A percentile compares a stretch with the other conserved stretches of the same genome.
phyloP scores from a whole-genome alignment of 92 coral and sea anemone genomes.

The Epizoanthus scotinus region DNA sequence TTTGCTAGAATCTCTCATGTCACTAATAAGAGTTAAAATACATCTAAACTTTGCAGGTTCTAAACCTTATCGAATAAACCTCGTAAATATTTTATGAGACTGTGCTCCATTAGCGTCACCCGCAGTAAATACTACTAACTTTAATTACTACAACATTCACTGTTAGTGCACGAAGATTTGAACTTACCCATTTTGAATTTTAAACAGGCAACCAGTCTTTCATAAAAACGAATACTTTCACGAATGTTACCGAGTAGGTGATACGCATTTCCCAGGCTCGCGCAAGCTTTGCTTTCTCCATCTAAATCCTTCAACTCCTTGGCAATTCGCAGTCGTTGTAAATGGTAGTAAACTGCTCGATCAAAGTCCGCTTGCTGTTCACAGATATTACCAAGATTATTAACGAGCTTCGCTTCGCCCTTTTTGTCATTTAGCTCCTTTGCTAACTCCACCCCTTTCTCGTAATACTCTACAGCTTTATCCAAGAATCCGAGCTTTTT shows the following conservation, averaged over 20 bases:
- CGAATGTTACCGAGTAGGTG: constrained; percentile 91
- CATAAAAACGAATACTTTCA: constrained; percentile 91
- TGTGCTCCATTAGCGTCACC: background rate
- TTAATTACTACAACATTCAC: background rate
- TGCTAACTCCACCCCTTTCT: constrained; percentile 87
- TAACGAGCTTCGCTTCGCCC: constrained; percentile 94
- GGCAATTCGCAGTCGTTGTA: constrained; percentile 80
- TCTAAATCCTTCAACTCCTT: constrained; percentile 85
- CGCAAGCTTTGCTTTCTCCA: constrained; percentile 95
- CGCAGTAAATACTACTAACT: background rate
- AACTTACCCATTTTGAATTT: constrained; percentile 89
- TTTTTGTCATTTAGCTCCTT: constrained; percentile 75
- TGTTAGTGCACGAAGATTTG: background rate
- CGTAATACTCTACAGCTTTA: constrained; percentile 89
- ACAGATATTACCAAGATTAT: constrained; percentile 87
- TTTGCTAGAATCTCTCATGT: no score
- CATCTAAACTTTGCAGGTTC: background rate
- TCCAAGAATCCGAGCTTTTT: constrained; percentile 78
- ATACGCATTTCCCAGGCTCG: constrained; percentile 88
- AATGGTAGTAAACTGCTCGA: constrained; percentile 80
- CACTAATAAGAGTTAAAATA: no score
- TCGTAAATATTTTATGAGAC: constrained; percentile 22
- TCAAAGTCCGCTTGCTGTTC: constrained; percentile 92
- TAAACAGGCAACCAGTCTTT: constrained; percentile 88
- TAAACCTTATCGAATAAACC: background rate